Conservation (phyloP, 2,888 invertebrate species). For the Alcis repandata region DNA sequence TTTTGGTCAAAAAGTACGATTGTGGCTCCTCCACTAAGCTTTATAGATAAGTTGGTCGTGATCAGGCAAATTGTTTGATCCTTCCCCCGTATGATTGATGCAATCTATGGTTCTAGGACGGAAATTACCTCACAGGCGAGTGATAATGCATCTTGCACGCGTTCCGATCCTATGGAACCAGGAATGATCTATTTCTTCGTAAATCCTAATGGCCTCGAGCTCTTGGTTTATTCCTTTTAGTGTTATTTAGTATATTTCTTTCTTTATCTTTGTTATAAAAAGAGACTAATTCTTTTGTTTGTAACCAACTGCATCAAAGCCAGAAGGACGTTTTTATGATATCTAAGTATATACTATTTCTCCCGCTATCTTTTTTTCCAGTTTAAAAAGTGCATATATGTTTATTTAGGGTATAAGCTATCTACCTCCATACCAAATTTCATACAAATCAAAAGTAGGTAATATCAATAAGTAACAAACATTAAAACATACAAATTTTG, state of each 20-base stretch:
- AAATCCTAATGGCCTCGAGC: constrained; percentile 1
- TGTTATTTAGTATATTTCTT: neutral
- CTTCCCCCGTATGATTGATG: constrained; percentile 18
- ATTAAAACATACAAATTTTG: no score
- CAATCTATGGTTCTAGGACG: constrained; percentile 14
- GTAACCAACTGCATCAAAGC: no score
- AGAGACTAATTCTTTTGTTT: no score
- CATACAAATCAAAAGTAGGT: no score
- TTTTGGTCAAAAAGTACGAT: neutral
- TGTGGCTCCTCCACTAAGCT: neutral
- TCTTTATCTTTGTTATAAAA: neutral
- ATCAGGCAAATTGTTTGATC: constrained; percentile 17
- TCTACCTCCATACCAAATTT: no score
- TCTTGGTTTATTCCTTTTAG: neutral
- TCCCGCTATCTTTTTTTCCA: no score
- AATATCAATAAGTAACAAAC: no score
- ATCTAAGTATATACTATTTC: no score
- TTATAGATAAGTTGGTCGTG: neutral
- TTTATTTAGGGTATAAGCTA: no score
- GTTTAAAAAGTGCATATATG: no score
- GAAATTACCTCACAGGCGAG: constrained; percentile 40
- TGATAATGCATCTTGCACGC: constrained; percentile 45
- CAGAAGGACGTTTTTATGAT: no score
- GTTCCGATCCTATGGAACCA: constrained; percentile 32
- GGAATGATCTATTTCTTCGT: constrained; percentile 22